phyloP scores from a whole-genome alignment of 1,140 invertebrate genomes.

The Alviniconcha marisindica region DNA sequence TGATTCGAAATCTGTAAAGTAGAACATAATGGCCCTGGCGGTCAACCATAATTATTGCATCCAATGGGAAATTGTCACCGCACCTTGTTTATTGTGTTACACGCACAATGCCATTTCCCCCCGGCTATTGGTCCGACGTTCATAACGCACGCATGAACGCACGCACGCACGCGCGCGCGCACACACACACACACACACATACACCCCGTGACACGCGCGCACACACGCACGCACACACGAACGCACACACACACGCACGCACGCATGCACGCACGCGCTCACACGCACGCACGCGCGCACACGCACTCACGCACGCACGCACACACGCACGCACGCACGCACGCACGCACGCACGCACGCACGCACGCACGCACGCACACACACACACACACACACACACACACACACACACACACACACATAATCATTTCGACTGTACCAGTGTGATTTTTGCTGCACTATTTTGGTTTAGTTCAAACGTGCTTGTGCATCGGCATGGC shows the following conservation, averaged over 20 bases:
- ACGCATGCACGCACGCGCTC: not conserved
- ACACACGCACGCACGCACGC: slow-evolving; percentile 1
- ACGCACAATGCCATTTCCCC: too few relatives aligned
- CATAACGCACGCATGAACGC: too few relatives aligned
- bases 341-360: slow-evolving; percentile 4
- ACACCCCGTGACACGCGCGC: not conserved
- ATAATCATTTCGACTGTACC: too few relatives aligned
- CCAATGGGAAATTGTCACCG: too few relatives aligned
- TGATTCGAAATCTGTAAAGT: too few relatives aligned
- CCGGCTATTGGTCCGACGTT: too few relatives aligned
- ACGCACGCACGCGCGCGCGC: not conserved
- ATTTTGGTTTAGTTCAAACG: too few relatives aligned
- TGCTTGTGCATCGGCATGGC: too few relatives aligned
- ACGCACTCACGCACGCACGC: slow-evolving; percentile 1
- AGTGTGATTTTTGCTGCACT: too few relatives aligned
- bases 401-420: slow-evolving; percentile 22
- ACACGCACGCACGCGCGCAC: slow-evolving; percentile 1
- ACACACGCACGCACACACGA: not conserved
- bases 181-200: slow-evolving; percentile 13
- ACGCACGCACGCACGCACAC: slow-evolving; percentile 13
- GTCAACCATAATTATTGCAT: too few relatives aligned
- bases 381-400: slow-evolving; percentile 19
- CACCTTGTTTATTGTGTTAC: too few relatives aligned
- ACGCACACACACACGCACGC: slow-evolving; percentile 15
- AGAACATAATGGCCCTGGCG: too few relatives aligned